Percentiles rank a stretch among this genome's conserved stretches.
These are phyloP conservation scores for Australoheros facetus DNA, from an alignment of 2,797 vertebrate species.

Conservation along the genomic window DNA sequence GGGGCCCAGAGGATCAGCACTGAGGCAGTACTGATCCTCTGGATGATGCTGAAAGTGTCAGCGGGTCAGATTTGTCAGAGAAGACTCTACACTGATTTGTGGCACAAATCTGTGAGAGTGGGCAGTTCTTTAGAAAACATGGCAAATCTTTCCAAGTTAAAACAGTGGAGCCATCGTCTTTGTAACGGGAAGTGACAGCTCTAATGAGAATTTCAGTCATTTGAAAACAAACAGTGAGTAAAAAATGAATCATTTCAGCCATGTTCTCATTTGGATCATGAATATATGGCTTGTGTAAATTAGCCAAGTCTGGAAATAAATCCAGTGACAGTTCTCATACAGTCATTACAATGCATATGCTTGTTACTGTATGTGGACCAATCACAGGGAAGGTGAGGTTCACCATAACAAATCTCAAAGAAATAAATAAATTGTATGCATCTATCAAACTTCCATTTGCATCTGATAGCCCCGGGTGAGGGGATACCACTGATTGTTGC, in stretches of 20 bases:
- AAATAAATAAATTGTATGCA: background rate
- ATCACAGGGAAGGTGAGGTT: background rate
- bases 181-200: background rate
- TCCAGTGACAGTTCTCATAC: constrained; percentile 8
- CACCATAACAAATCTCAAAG: background rate
- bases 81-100: background rate
- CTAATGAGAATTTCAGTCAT: constrained; percentile 1
- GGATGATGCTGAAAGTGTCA: background rate
- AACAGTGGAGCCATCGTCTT: background rate
- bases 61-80: background rate
- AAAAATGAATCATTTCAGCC: background rate
- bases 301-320: constrained; percentile 7
- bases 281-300: background rate
- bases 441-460: background rate
- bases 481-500: background rate
- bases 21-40: background rate
- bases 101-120: background rate
- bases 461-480: background rate
- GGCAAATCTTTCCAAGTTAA: background rate
- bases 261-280: background rate
- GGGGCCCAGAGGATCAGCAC: background rate
- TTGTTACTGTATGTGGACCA: background rate
- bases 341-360: background rate
- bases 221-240: background rate
- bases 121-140: background rate